These are phyloP conservation scores for Heliocidaris tuberculata DNA, from an alignment of 35 echinoderm and acorn worm genomes.

Conservation along the genomic window DNA sequence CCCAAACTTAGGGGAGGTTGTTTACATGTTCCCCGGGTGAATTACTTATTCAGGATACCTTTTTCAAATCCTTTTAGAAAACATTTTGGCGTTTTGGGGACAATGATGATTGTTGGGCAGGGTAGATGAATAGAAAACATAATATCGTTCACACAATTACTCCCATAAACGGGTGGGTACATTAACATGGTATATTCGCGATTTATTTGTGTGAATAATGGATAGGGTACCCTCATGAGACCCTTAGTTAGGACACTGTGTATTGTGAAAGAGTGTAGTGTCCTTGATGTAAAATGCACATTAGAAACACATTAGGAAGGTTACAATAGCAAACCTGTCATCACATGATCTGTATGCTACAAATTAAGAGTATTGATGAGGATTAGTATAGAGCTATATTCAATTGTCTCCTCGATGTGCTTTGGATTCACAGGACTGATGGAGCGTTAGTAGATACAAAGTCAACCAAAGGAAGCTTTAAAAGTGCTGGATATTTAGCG, in stretches of 20 bases:
- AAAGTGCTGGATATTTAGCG: background rate
- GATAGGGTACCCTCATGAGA: background rate
- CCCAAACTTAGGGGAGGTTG: background rate
- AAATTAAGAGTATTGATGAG: conserved; percentile 4
- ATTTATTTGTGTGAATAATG: too few species aligned
- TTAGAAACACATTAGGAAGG: background rate
- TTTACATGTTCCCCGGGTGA: background rate
- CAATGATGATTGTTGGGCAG: background rate
- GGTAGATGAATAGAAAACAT: background rate
- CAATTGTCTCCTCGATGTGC: background rate
- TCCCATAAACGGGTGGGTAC: background rate
- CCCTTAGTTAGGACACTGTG: background rate
- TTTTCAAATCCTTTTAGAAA: background rate
- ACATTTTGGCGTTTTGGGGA: background rate
- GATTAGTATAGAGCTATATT: background rate
- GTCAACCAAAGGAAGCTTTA: background rate
- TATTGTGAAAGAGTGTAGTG: background rate
- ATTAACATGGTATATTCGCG: background rate
- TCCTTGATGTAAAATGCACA: background rate
- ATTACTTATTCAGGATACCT: background rate
- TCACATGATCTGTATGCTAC: background rate
- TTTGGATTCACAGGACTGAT: background rate
- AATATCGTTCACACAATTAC: background rate
- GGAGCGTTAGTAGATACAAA: background rate
- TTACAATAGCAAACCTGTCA: conserved; percentile 3